Percentiles rank a stretch among this genome's conserved stretches.
Evolutionary conservation across 2,113 vertebrate species (phyloP).

Genomic region (Xiphias gladius): DNA sequence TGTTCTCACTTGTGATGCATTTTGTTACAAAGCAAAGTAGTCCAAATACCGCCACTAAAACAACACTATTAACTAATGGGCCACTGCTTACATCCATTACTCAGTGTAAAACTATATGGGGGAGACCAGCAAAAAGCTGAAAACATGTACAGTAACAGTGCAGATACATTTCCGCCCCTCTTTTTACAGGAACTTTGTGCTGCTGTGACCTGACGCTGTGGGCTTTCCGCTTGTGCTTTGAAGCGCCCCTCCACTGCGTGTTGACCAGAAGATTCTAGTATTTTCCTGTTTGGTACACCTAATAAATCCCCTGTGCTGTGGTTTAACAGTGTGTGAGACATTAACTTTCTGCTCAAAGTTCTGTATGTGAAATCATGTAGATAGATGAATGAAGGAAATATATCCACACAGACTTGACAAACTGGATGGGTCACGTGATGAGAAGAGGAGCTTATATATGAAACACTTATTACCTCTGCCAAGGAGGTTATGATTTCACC

Average conservation of each 20-base stretch:
- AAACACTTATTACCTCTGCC: too few species aligned
- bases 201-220: neutral
- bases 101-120: neutral
- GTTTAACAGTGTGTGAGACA: neutral
- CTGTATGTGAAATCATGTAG: neutral
- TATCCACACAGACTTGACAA: too few species aligned
- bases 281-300: neutral
- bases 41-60: neutral
- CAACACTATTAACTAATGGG: neutral
- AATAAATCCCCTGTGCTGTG: neutral
- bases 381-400: neutral
- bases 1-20: neutral
- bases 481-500: too few species aligned
- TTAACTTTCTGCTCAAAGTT: neutral
- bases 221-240: conserved; percentile 13
- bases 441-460: too few species aligned
- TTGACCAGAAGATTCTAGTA: neutral
- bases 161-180: neutral
- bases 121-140: neutral
- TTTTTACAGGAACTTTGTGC: neutral
- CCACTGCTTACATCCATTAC: neutral
- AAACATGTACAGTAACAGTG: neutral
- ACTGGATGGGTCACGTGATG: too few species aligned
- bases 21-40: neutral
- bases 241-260: neutral